Evolutionary conservation across 2,797 vertebrate genomes (phyloP).

Genomic region (Chaenodraco wilsoni): DNA sequence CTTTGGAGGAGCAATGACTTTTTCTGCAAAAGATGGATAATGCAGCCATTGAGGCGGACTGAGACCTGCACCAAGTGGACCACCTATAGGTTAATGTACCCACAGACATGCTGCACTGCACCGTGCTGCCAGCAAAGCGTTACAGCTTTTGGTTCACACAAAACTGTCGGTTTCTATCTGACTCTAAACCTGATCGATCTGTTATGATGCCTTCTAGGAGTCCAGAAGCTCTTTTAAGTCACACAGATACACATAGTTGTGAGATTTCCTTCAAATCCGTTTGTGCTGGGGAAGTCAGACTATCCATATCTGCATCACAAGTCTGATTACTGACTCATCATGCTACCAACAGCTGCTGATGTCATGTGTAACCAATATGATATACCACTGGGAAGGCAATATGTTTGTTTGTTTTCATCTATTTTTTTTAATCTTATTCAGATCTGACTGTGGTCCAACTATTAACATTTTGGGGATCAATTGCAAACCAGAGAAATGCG

Average conservation of each 20-base stretch:
- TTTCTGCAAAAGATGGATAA: slow-evolving; percentile 29
- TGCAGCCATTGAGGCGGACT: slow-evolving; percentile 33
- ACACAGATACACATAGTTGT: slow-evolving; percentile 37
- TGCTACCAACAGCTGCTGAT: slow-evolving; percentile 57
- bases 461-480: slow-evolving; percentile 46
- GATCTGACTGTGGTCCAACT: slow-evolving; percentile 55
- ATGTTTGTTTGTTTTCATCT: slow-evolving; percentile 25
- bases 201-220: slow-evolving; percentile 38
- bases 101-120: slow-evolving; percentile 20
- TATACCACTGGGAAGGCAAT: slow-evolving; percentile 56
- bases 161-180: slow-evolving; percentile 8
- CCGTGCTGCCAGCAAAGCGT: slow-evolving; percentile 31
- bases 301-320: slow-evolving; percentile 45
- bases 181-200: slow-evolving; percentile 9
- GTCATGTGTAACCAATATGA: slow-evolving; percentile 51
- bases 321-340: slow-evolving; percentile 46
- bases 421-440: slow-evolving; percentile 31
- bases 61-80: slow-evolving; percentile 50
- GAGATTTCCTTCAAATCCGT: slow-evolving; percentile 27
- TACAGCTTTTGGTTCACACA: slow-evolving; percentile 33
- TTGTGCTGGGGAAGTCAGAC: slow-evolving; percentile 46
- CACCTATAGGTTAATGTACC: slow-evolving; percentile 29
- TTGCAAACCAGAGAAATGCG: slow-evolving; percentile 50
- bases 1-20: slow-evolving; percentile 40
- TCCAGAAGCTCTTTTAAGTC: slow-evolving; percentile 30